Percentiles rank a stretch among this genome's conserved stretches.
Evolutionary conservation across 2,888 invertebrate species (phyloP).

Genomic region (Cheilosia vernalis): DNA sequence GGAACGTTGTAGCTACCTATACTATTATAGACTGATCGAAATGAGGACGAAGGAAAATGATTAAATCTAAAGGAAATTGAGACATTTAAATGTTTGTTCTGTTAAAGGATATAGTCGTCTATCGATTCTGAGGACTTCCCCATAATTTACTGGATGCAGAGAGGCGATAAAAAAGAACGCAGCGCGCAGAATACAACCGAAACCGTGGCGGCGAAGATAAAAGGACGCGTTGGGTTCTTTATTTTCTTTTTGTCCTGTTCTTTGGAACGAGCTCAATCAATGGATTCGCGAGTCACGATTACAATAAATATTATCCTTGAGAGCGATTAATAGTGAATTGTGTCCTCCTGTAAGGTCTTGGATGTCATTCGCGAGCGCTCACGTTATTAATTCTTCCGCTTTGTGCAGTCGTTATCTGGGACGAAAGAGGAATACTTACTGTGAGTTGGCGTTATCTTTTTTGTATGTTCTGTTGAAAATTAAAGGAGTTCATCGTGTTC

Average conservation of each 20-base stretch:
- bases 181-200: background rate
- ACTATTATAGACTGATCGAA: constrained; percentile 59
- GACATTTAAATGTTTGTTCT: constrained; percentile 75
- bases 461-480: background rate
- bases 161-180: constrained; percentile 44
- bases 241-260: constrained; percentile 14
- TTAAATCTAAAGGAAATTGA: constrained; percentile 76
- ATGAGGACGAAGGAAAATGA: constrained; percentile 63
- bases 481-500: constrained; percentile 5
- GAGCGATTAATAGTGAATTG: constrained; percentile 68
- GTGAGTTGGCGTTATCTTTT: background rate
- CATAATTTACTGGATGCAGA: constrained; percentile 67
- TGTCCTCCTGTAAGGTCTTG: constrained; percentile 34
- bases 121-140: constrained; percentile 64
- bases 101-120: constrained; percentile 70
- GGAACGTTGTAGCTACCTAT: constrained; percentile 2
- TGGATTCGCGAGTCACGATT: constrained; percentile 61
- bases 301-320: constrained; percentile 72
- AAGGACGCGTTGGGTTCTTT: background rate
- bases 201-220: background rate
- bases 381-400: constrained; percentile 23
- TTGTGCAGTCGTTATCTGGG: constrained; percentile 17
- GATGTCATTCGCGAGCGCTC: constrained; percentile 36
- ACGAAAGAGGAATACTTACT: constrained; percentile 8
- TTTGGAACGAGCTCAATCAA: constrained; percentile 69